Conservation (phyloP, 2,888 invertebrate species). For the Lissonota sp. region DNA sequence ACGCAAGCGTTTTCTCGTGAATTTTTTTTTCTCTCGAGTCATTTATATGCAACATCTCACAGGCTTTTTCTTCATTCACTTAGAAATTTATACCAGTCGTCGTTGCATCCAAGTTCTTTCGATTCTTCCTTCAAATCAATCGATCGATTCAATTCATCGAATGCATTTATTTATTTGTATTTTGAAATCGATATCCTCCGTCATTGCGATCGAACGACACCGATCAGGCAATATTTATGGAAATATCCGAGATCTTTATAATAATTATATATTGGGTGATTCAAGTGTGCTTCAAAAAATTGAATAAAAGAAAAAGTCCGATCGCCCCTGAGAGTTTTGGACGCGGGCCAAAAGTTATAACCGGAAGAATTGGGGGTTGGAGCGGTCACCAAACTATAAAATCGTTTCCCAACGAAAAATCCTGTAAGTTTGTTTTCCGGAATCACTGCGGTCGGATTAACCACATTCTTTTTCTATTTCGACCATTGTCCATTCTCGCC, state of each 20-base stretch:
- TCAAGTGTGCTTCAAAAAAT: not conserved
- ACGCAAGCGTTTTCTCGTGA: conserved; percentile 22
- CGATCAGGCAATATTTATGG: too few relatives aligned
- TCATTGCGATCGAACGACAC: too few relatives aligned
- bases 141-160: not conserved
- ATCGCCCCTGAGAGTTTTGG: conserved; percentile 43
- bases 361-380: not conserved
- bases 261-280: too few relatives aligned
- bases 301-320: not conserved
- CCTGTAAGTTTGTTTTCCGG: conserved; percentile 53
- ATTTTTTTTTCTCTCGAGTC: conserved; percentile 24
- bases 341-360: conserved; percentile 22
- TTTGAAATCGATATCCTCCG: not conserved
- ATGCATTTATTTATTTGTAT: not conserved
- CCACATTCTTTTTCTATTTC: too few relatives aligned
- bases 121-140: not conserved
- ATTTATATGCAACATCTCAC: conserved; percentile 3
- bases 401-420: conserved; percentile 8
- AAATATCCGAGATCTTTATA: too few relatives aligned
- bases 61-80: not conserved
- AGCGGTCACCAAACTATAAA: not conserved
- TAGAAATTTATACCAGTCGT: not conserved
- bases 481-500: too few relatives aligned
- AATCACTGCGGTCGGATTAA: not conserved
- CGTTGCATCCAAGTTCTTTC: not conserved